Evolutionary conservation across 2,797 vertebrate genomes (phyloP).

Genomic region (Danio jaintianensis): DNA sequence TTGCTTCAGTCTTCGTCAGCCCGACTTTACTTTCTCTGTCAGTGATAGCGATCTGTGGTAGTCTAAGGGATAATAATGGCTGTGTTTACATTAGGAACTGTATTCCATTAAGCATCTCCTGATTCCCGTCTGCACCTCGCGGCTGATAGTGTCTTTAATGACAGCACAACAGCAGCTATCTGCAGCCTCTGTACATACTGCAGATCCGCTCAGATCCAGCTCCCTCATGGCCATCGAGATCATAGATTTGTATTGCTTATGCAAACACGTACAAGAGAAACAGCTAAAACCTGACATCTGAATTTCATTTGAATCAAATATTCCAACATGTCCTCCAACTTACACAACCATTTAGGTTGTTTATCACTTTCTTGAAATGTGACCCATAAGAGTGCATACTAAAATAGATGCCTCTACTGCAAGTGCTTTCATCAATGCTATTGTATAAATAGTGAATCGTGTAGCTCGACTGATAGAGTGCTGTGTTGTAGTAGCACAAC

Average conservation of each 20-base stretch:
- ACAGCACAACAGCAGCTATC: conserved; percentile 44
- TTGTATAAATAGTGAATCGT: no score
- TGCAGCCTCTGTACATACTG: not conserved
- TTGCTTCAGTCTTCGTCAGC: not conserved
- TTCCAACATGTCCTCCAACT: no score
- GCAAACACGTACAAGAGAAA: not conserved
- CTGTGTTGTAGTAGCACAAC: no score
- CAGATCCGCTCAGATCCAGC: not conserved
- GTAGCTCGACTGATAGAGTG: no score
- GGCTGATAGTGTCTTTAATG: conserved; percentile 50
- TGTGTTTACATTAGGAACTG: conserved; percentile 54
- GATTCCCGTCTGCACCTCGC: conserved; percentile 56
- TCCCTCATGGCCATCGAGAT: conserved; percentile 6
- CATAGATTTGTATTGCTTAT: conserved; percentile 6
- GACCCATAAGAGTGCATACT: no score
- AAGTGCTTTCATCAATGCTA: no score
- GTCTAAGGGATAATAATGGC: conserved; percentile 55
- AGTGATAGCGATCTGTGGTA: conserved; percentile 53
- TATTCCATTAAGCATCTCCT: conserved; percentile 52
- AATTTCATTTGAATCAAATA: no score
- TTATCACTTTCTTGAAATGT: no score
- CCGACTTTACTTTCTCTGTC: conserved; percentile 48
- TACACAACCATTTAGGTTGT: no score
- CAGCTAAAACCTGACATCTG: not conserved
- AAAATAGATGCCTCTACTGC: no score